Base-by-base conservation (phyloP, 2,113 vertebrate species). In the Danionella cerebrum region DNA sequence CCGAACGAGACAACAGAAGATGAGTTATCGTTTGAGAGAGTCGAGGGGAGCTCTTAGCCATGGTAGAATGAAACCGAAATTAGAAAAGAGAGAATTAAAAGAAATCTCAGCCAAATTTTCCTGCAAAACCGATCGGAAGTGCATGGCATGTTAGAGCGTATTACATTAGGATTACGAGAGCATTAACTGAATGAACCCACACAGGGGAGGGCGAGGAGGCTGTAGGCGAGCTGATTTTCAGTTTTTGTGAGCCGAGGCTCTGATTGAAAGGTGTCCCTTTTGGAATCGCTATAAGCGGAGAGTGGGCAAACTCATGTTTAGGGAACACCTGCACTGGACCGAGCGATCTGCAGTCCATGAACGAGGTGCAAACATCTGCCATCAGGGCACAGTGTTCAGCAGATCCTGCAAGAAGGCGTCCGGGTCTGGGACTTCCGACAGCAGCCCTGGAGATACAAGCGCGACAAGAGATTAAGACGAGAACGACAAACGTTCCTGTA, bases 351-450 rank as follows among this genome's bases (percentile, higher is more conserved):
- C 11, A 47, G 67, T 64, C 65, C 74, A 59, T 33, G 18, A 48
- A 68, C 75, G 65, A 57, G 62, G 53, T 55, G 35, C 66, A 22
- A 22, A 42, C 64, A 53, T 70, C 51, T 59, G 67, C 64, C 72
- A 76, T 97, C 90, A 98, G 83, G 96, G 95, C 80, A 98, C 84
- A 81, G 94, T 94, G 90, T 92, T 96, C 84, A 99, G 69, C 71
- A 98, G 87, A 70, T 97, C 96, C 84, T 92, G 91, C 76, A 99
- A 87, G 87, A 99, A 99, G 86, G 84, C 85, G 75, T 98, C 92
- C 0, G 94, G 91, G 51, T 96, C 92, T 1, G 72, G 86, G 82
- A 98, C 90, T 73, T 99, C 96, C 48, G 92, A 86, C 42, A 98
- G 85, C 33, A 99, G 93, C 69, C 95, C 96, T 99, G 79, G 3